Evolutionary conservation across 2,113 vertebrate genomes (phyloP).

Genomic region (Terrapene triunguis): DNA sequence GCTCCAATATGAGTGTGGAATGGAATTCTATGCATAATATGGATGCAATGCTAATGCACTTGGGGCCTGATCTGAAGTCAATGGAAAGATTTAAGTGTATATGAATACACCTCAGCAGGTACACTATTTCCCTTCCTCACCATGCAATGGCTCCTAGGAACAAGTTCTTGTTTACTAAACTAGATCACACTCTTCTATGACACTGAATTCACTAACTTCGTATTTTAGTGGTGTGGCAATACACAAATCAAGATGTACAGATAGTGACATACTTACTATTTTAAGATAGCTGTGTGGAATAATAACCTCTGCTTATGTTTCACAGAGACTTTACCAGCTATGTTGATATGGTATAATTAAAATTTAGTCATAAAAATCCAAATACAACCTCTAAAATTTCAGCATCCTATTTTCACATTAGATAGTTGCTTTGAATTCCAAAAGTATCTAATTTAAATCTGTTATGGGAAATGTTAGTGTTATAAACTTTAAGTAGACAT

Average conservation of each 20-base stretch:
- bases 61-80: not conserved
- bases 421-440: not conserved
- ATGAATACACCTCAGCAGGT: not conserved
- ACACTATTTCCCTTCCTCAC: not conserved
- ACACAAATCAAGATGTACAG: not conserved
- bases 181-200: not conserved
- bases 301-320: constrained; percentile 16
- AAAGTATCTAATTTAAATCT: not conserved
- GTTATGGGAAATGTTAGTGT: not conserved
- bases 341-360: constrained; percentile 41
- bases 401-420: not conserved
- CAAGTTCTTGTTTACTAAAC: not conserved
- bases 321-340: constrained; percentile 27
- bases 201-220: not conserved
- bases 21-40: not conserved
- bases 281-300: not conserved
- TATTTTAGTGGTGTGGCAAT: not conserved
- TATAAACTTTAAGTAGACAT: not conserved
- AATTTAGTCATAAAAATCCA: constrained; percentile 47
- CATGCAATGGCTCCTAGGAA: not conserved
- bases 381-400: constrained; percentile 33
- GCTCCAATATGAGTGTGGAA: not conserved
- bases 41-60: not conserved
- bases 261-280: not conserved
- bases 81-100: not conserved